Evolutionary conservation across 1,140 invertebrate genomes (phyloP), one percentile per base, ranked within the genome.

Genomic region (Aphaenogaster rudis): DNA sequence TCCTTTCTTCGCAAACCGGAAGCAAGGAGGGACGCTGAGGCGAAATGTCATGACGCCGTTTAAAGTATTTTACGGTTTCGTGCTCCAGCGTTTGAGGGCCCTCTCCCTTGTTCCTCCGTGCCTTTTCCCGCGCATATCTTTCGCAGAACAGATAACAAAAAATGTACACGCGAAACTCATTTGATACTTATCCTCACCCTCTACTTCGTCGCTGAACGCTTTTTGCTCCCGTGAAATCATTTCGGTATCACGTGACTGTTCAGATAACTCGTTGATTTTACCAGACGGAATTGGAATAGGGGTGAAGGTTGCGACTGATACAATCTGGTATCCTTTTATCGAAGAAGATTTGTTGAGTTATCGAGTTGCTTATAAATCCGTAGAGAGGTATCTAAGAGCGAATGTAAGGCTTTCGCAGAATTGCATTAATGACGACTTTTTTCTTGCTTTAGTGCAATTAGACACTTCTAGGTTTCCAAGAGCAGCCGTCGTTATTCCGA

Each of bases 101-200:
- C 54, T 50, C 33, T 15, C 7, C 74, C 64, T 63, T 28, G 21
- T 11, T 7, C 9, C 11, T 42, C 0, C 11, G 28, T 45, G 15
- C 48, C 39, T 80, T 76, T 36, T 28, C 52, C 36, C 15, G 57
- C 17, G 61, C 50, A 11, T 57, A 76, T 48, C 42, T 54, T 72
- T 59, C 42, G n/a, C 15, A 28, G 36, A 59, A 21, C 11, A 90
- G 82, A 88, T 88, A 90, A 90, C 64, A 74, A 90, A 88, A 90
- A 90, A 86, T 78, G 59, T 90, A 90, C 86, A 88, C 64, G 59
- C 81, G 33, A 90, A 91, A 86, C 64, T 90, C 81, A 63, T 91
- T 86, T 84, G 57, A 59, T 77, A 64, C 33, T 90, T 85, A 88
- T 64, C 63, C 69, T 86, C 42, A 61, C 69, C 33, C 57, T 87